Evolutionary conservation across 2,888 invertebrate species (phyloP), one percentile per base, ranked within the genome.

Genomic region (Euzetes globulus): DNA sequence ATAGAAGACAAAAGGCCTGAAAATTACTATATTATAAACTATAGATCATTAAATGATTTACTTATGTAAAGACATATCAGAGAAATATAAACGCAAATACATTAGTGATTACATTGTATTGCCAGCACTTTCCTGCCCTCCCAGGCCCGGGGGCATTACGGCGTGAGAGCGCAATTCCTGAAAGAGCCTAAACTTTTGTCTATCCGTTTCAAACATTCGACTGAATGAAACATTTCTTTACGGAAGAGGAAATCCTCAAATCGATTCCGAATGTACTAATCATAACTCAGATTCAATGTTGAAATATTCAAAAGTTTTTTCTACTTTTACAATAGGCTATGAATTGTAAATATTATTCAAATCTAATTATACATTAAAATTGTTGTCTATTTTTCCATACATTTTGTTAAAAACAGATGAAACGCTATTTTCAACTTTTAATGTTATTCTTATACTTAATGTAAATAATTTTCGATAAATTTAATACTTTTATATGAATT

Each of bases 201-300:
- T 68, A 68, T 68, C 68, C 68, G 68, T 68, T 68, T 19, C 11
- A 41, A n/a, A 37, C 68, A 68, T 63, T n/a, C n/a, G 29, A 45
- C 15, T 41, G 68, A 68, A 68, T 37, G 41, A 68, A 68, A 33
- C 17, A 41, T 63, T 29, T 68, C 68, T 68, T 45, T 68, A 45
- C 68, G 68, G 68, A 68, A 68, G 68, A 68, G 68, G 68, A 68
- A 68, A 68, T 68, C 68, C 68, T 68, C 68, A 19, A 68, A 33
- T 13, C 22, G 9, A 45, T n/a, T 2, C 1, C 33, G 33, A 33
- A 63, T 1, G 17, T 33, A 63, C 13, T 63, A 55, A 55, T 55
- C 55, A 55, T 22, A 6, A 55, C 25, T 55, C 25, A 25, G 25
- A 11, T 55, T 11, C 22, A 55, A 19, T 55, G 55, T 55, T 55